Conservation (phyloP, 2,113 vertebrate genomes). For the Okapia johnstoni region DNA sequence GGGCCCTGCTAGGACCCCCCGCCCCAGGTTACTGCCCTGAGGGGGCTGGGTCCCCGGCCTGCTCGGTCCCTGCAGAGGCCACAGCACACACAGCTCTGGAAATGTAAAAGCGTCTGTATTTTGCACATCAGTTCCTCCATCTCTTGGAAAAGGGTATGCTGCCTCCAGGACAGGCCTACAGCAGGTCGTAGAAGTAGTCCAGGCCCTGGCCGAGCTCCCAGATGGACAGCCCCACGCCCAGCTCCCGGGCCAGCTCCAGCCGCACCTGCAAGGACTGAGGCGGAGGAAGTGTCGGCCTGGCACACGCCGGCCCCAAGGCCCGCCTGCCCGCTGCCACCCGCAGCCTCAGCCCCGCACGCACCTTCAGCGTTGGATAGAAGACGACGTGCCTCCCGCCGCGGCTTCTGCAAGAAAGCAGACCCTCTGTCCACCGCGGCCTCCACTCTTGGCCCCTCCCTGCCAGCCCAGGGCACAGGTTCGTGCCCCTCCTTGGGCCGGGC, state of each 20-base stretch:
- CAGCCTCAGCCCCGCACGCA: slow-evolving; percentile 34
- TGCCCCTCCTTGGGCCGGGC: neutral
- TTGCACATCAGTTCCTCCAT: rapidly evolving
- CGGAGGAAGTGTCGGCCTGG: rapidly evolving
- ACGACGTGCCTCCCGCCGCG: slow-evolving; percentile 88
- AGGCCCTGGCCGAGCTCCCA: slow-evolving; percentile 99
- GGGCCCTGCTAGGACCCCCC: neutral
- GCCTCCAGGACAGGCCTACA: slow-evolving; percentile 71
- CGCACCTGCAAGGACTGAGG: slow-evolving; percentile 90
- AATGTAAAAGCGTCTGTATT: slow-evolving; percentile 42
- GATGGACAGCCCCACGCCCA: slow-evolving; percentile 95
- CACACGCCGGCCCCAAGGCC: rapidly evolving
- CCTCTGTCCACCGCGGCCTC: rapidly evolving
- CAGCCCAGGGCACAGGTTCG: neutral
- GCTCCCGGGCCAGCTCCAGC: slow-evolving; percentile 89
- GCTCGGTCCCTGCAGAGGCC: rapidly evolving
- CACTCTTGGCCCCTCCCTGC: rapidly evolving
- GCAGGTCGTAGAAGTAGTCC: slow-evolving; percentile 98
- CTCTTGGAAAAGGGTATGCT: neutral
- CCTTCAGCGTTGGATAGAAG: slow-evolving; percentile 95
- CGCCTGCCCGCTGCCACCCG: rapidly evolving
- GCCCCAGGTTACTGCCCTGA: rapidly evolving
- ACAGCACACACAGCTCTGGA: rapidly evolving
- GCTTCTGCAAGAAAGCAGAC: slow-evolving; percentile 79
- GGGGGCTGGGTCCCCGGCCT: neutral